Evolutionary conservation across 2,888 invertebrate species (phyloP), one percentile per base, ranked within the genome.

Genomic region (Steinernema scapterisci): DNA sequence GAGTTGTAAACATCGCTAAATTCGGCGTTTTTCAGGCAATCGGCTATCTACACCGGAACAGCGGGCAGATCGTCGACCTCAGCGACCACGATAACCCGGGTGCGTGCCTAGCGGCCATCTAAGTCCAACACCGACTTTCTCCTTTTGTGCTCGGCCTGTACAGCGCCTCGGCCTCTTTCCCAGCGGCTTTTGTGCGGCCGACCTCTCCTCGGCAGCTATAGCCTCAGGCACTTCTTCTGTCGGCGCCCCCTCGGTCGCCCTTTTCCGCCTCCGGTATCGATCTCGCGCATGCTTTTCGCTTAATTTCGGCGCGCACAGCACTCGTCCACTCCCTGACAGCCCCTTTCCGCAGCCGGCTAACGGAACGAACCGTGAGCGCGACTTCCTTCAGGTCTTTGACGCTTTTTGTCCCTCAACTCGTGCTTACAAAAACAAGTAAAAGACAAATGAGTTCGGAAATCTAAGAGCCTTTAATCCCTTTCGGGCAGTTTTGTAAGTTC

Each of bases 271-370:
- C 63, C 31, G 63, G 31, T 63, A 63, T 63, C 63, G 63, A 63
- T 63, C 63, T 63, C 63, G 63, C 63, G 63, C 63, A 63, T 31
- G 54, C 54, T 54, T 48, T 48, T 19, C n/a, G 48, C 48, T 48
- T 48, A 16, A n/a, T 19, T 19, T 16, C 19, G 19, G 48, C 48
- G 48, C 48, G 48, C 48, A 48, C 48, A 48, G 48, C 48, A 48
- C 48, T 48, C 48, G 13, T n/a, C 5, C 48, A 48, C 48, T 16
- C n/a, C 16, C 54, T 6, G 54, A 25, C 54, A 21, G 25, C 23
- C 21, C 21, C 54, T 19, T 63, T n/a, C 63, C n/a, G 13, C 48
- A 48, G 19, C n/a, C n/a, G n/a, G n/a, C 48, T 5, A 48, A 48
- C 48, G 48, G 38, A 38, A 48, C 48, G 48, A 48, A 48, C 48